These are phyloP conservation scores for Chironomus tepperi DNA, from an alignment of 1,140 invertebrate species.

Conservation along the genomic window DNA sequence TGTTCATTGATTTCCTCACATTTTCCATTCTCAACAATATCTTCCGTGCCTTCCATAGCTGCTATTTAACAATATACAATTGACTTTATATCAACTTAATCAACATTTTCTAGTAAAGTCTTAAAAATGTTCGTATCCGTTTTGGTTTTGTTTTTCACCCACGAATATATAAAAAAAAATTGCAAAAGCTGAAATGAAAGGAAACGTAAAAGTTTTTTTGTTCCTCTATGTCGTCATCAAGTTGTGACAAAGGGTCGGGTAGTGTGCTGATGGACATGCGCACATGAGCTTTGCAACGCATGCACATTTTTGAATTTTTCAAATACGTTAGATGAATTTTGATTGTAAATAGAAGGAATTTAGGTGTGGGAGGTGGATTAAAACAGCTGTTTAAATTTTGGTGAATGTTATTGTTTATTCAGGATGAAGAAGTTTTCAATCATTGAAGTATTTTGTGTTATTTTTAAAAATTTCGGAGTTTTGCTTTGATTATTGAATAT, in stretches of 20 bases:
- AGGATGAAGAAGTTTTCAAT: no score
- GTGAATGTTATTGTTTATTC: no score
- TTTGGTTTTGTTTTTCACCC: background rate
- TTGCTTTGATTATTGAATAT: no score
- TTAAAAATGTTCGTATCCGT: background rate
- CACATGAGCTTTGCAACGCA: background rate
- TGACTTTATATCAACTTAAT: background rate
- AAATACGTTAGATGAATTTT: background rate
- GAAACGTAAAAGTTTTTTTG: background rate
- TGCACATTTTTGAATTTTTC: background rate
- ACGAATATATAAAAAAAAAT: background rate
- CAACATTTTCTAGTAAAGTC: background rate
- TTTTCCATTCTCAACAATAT: background rate
- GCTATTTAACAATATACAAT: background rate
- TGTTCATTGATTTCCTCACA: background rate
- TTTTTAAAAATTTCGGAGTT: no score
- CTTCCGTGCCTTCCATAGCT: background rate
- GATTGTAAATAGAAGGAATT: no score
- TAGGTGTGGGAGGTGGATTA: no score
- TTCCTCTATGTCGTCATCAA: slow-evolving; percentile 12
- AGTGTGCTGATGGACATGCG: background rate
- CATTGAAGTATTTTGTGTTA: no score
- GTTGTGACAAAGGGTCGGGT: background rate
- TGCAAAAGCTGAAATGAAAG: slow-evolving; percentile 1
- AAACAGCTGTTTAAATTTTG: no score